Evolutionary conservation across 2,113 vertebrate genomes (phyloP).

Genomic region (Arvicanthis niloticus): DNA sequence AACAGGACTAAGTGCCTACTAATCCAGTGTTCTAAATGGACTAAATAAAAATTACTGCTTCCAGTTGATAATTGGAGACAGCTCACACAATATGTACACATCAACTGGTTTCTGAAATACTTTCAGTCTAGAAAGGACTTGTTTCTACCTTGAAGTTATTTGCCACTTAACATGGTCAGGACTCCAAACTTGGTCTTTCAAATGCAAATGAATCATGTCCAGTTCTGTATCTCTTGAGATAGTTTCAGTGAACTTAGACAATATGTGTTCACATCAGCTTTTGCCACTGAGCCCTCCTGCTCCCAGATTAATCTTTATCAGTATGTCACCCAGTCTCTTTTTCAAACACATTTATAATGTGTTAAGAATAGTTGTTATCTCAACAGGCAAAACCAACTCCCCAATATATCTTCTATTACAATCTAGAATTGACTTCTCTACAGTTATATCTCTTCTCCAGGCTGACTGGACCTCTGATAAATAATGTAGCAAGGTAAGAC

Average conservation of each 20-base stretch:
- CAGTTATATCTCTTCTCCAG: background rate
- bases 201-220: background rate
- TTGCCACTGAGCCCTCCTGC: background rate
- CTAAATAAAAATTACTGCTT: background rate
- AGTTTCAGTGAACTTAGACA: background rate
- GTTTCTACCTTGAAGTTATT: background rate
- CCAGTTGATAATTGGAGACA: background rate
- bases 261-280: background rate
- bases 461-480: background rate
- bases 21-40: background rate
- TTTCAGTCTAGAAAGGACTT: background rate
- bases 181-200: background rate
- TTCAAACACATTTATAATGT: background rate
- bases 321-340: background rate
- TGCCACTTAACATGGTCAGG: background rate
- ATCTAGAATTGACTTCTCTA: background rate
- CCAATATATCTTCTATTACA: background rate
- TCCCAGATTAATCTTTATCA: background rate
- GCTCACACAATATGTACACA: background rate
- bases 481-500: too few species aligned
- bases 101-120: background rate
- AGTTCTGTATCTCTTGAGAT: background rate
- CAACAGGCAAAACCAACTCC: background rate
- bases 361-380: background rate
- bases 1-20: background rate